Base-by-base conservation (phyloP, 2,113 vertebrate species). In the Myotis yumanensis region DNA sequence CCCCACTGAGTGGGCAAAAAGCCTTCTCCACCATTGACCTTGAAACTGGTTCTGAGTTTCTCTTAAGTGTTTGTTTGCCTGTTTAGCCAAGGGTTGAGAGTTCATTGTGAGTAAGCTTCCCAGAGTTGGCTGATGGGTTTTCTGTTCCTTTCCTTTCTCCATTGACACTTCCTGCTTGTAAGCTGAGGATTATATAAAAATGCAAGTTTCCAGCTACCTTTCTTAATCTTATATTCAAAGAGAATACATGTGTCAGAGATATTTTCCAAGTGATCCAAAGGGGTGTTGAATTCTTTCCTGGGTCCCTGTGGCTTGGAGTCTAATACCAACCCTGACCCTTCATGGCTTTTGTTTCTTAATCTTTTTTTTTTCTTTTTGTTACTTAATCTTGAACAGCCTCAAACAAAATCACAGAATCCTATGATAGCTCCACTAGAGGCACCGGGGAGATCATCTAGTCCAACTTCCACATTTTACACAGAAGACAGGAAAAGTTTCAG, bases 201-300 rank as follows among this genome's bases (percentile, higher is more conserved):
- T 46, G 1, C 17, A 59, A 75, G 48, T 88, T 48, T 89, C 69
- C 11, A 40, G 46, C 35, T 52, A 30, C 77, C 30, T 82, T 79
- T 57, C 73, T 86, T 72, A 52, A 66, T 54, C 40, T 68, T 94
- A 89, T 25, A 66, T 71, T 87, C 59, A 90, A 48, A 76, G 25
- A 76, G 32, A 54, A 75, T 16, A 46, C n/a, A 37, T 66, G 20
- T 18, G 15, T 73, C 71, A 94, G 57, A 75, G 84, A n/a, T 69
- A 69, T 51, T 93, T 91, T 89, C 88, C 79, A 84, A 85, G 32
- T 59, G 51, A 71, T 5, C 18, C 35, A 76, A 83, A 95, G 43
- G n/a, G 18, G 83, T n/a, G 12, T 2, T 87, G n/a, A 54, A 73
- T 66, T 46, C 80, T 43, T 10, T 76, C 69, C 69, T 93, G 51